phyloP scores from a whole-genome alignment of 1,140 invertebrate species.

The Drosophila bipectinata region DNA sequence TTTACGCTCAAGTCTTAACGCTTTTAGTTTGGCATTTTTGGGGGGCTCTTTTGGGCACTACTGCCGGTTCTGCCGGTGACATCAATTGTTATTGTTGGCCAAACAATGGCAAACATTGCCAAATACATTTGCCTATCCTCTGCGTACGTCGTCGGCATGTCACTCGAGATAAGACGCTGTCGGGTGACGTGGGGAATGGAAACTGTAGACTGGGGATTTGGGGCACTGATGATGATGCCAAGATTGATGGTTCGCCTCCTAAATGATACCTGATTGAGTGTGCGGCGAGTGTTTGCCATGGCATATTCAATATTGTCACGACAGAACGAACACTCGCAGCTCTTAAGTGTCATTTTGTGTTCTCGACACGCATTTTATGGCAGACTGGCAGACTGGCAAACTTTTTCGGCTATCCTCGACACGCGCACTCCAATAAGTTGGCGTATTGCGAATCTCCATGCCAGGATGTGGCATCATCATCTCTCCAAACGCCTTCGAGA shows the following conservation, averaged over 20 bases:
- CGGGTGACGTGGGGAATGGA: background rate
- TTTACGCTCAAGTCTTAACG: constrained; percentile 13
- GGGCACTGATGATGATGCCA: constrained; percentile 20
- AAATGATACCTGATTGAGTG: constrained; percentile 80
- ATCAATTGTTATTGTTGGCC: constrained; percentile 78
- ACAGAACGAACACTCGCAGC: constrained; percentile 7
- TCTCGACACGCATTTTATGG: constrained; percentile 75
- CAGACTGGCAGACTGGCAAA: constrained; percentile 57
- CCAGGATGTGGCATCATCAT: too few relatives aligned
- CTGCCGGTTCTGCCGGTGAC: constrained; percentile 57
- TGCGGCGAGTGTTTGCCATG: constrained; percentile 41
- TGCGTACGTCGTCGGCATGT: constrained; percentile 63
- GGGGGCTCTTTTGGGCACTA: constrained; percentile 32
- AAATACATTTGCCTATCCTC: constrained; percentile 75
- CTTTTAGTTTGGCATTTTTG: constrained; percentile 50
- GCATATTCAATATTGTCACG: constrained; percentile 46
- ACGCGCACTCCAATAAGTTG: constrained; percentile 39
- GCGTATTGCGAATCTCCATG: too few relatives aligned
- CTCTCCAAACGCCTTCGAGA: background rate
- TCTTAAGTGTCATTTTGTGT: constrained; percentile 80
- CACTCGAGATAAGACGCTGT: constrained; percentile 62
- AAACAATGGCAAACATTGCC: constrained; percentile 70
- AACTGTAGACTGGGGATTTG: background rate
- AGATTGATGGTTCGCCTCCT: constrained; percentile 72
- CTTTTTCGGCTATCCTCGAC: constrained; percentile 48